Evolutionary conservation across 2,888 invertebrate species (phyloP).

Genomic region (Omphaloscelis lunosa): DNA sequence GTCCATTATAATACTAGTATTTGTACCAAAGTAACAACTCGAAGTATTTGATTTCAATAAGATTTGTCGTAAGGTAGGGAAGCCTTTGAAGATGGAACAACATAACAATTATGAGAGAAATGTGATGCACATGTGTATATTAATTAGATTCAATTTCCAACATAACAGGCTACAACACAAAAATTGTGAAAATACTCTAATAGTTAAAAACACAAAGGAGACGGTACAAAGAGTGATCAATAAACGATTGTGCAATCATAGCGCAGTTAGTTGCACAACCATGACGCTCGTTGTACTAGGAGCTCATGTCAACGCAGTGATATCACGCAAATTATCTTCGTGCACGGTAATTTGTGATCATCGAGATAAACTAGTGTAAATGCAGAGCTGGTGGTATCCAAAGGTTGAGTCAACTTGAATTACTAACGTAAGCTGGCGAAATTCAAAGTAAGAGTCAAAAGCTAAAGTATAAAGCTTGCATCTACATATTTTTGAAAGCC

Average conservation of each 20-base stretch:
- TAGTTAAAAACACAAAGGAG: slow-evolving; percentile 20
- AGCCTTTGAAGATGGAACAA: not conserved
- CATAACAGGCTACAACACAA: not conserved
- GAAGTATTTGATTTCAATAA: not conserved
- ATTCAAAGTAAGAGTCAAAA: not conserved
- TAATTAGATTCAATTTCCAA: not conserved
- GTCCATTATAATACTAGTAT: slow-evolving; percentile 1
- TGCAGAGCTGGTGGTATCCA: slow-evolving; percentile 1
- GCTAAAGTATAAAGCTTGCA: not conserved
- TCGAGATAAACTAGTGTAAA: slow-evolving; percentile 10
- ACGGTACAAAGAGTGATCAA: slow-evolving; percentile 36
- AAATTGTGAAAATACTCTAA: not conserved
- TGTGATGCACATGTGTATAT: not conserved
- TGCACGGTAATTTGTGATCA: slow-evolving; percentile 9
- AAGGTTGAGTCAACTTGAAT: not conserved
- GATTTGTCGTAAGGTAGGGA: not conserved
- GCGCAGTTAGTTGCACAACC: slow-evolving; percentile 52
- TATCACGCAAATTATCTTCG: slow-evolving; percentile 32
- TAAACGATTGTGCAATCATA: slow-evolving; percentile 55
- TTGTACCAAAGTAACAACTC: not conserved
- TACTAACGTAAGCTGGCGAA: not conserved
- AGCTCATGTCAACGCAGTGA: slow-evolving; percentile 24
- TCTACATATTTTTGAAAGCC: not conserved
- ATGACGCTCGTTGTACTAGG: slow-evolving; percentile 28
- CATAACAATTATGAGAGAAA: not conserved